Evolutionary conservation across 2,888 invertebrate species (phyloP), one percentile per base, ranked within the genome.

Genomic region (Heliothis peltigera): DNA sequence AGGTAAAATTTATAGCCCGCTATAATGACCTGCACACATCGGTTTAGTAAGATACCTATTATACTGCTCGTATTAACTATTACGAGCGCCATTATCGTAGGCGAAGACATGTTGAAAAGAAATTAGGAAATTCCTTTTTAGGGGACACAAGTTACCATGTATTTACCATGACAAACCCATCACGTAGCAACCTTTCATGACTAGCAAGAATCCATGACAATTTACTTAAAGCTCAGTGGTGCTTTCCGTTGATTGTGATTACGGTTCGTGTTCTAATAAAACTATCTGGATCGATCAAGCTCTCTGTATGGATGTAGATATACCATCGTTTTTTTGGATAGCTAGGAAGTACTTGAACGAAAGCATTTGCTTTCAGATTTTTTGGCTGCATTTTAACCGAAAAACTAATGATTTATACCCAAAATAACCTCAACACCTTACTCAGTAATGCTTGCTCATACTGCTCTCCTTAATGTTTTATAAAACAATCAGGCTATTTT

Each of bases 201-300:
- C 19, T 44, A 12, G 18, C 44, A 10, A 44, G 44, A 44, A 18
- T 19, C 28, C 19, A 18, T 44, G 18, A 19, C 70, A 62, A 35
- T 67, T 63, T 32, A 51, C 10, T 46, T n/a, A 39, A 42, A 61
- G 19, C 51, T 60, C 25, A 21, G 22, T n/a, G n/a, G 21, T 35
- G 35, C 12, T 28, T 15, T 22, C 44, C 28, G 46, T 51, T 19
- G 25, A 19, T 48, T 57, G 42, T 19, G 49, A 60, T 39, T 65
- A 35, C 35, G 32, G 22, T 35, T 57, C 19, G 22, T 42, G 58
- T 2, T 48, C 8, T 3, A 28, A 47, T 53, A 47, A 28, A 47
- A 28, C 44, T 46, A 21, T 10, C 43, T 49, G 17, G 5, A 59
- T 39, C 49, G 46, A 39, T 46, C 35, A 51, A 59, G 2, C 1